Base-by-base conservation (phyloP, 2,888 invertebrate genomes). In the Oscheius sp. region DNA sequence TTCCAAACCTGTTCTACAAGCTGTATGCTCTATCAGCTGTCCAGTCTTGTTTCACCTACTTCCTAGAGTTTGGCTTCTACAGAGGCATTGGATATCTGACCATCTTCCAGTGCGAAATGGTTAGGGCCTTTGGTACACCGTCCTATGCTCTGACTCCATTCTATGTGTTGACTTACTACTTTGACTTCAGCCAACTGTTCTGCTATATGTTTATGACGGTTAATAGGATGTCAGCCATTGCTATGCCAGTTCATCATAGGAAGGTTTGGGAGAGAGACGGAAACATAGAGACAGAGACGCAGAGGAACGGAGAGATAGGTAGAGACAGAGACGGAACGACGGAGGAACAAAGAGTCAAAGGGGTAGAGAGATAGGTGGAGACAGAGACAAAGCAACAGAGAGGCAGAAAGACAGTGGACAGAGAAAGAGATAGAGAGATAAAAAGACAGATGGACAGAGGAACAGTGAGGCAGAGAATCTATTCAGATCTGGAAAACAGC, bases 191-290 rank as follows among this genome's bases (percentile, higher is more conserved):
- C 9, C 35, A 35, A 33, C 32, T 37, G 42, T 60, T 32, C n/a
- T n/a, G 35, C 11, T 60, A 60, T 33, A 42, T 60, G 60, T 60
- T 60, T n/a, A 60, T 60, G 1, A 60, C 60, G 2, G 1, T 60
- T 2, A 60, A 60, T 10, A 32, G 60, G 10, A 32, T 60, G 60
- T 13, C 33, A 4, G 60, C 60, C 9, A n/a, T 60, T 10, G 2
- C 32, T 33, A 32, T n/a, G 5, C 60, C 60, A 11, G 35, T 60
- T 60, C 11, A 60, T 11, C 35, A 60, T 33, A 32, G 33, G 32
- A 33, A 33, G 42, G 35, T 60, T 10, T 53, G 53, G 50, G 13
- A 50, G 21, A 21, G 21, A 21, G 21, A 21, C 21, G 21, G 21
- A 21, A 21, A 21, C 21, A 21, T 21, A 21, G 21, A 21, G 21